Percentiles rank a stretch among this genome's conserved stretches.
Conservation (phyloP, 2,113 vertebrate species). For the Saguinus midas region DNA sequence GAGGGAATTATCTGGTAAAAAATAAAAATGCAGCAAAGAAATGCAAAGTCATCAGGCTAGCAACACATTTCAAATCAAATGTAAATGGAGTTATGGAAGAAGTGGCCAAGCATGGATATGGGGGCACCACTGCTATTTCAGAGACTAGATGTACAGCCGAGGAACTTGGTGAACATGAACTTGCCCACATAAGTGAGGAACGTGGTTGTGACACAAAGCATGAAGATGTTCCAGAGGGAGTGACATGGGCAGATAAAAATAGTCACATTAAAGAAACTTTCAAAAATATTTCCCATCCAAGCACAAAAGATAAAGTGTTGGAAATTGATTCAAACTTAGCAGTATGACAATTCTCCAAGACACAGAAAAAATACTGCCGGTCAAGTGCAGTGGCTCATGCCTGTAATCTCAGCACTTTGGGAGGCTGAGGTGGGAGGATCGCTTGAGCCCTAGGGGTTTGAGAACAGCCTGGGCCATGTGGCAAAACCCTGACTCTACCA, state of each 20-base stretch:
- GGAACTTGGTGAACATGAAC: background rate
- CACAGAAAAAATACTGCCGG: background rate
- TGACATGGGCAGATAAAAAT: background rate
- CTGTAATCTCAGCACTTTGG: too few species aligned
- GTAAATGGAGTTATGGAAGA: background rate
- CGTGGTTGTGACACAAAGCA: background rate
- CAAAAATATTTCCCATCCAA: background rate
- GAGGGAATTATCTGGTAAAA: background rate
- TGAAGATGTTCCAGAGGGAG: background rate
- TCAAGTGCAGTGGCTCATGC: too few species aligned
- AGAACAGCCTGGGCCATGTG: too few species aligned
- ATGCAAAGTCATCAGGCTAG: background rate
- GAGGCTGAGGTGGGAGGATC: too few species aligned
- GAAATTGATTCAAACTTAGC: background rate
- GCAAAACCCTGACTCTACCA: too few species aligned
- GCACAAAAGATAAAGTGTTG: background rate
- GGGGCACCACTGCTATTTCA: background rate
- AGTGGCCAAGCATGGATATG: background rate
- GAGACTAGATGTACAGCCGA: background rate
- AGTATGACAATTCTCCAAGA: background rate
- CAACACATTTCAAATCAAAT: background rate
- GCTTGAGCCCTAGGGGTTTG: too few species aligned
- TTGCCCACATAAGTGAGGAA: rapidly evolving
- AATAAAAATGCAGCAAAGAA: background rate
- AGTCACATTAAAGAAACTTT: background rate